Conservation (phyloP, 2,113 vertebrate genomes). For the Albula goreensis region DNA sequence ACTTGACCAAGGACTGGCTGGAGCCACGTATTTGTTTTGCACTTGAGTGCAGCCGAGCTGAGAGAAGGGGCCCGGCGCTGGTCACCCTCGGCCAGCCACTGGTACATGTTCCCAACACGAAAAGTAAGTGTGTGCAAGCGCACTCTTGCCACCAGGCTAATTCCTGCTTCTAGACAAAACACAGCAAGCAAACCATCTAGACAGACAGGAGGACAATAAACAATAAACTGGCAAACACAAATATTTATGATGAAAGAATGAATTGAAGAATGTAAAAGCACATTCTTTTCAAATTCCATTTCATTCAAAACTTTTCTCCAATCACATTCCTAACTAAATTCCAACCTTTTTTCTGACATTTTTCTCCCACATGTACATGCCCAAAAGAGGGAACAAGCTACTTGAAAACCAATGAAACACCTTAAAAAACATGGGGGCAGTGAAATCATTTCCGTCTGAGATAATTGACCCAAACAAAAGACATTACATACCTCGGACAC, state of each 20-base stretch:
- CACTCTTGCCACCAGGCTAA: not conserved
- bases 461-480: conserved; percentile 19
- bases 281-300: not conserved
- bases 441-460: not conserved
- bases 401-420: not conserved
- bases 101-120: not conserved
- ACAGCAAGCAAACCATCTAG: not conserved
- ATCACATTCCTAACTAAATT: not conserved
- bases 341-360: not conserved
- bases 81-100: conserved; percentile 24
- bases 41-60: conserved; percentile 55
- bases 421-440: not conserved
- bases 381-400: not conserved
- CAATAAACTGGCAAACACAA: not conserved
- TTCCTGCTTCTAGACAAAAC: not conserved
- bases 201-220: not conserved
- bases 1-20: conserved; percentile 62
- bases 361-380: not conserved
- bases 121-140: not conserved
- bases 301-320: not conserved
- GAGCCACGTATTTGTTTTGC: conserved; percentile 67
- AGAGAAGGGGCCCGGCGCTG: conserved; percentile 34
- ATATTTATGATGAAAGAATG: not conserved
- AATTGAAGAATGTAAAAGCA: not conserved
- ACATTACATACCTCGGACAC: not conserved